A percentile compares a stretch with the other conserved stretches of the same genome.
Conservation (phyloP, 2,113 vertebrate species). For the Onychostruthus taczanowskii region DNA sequence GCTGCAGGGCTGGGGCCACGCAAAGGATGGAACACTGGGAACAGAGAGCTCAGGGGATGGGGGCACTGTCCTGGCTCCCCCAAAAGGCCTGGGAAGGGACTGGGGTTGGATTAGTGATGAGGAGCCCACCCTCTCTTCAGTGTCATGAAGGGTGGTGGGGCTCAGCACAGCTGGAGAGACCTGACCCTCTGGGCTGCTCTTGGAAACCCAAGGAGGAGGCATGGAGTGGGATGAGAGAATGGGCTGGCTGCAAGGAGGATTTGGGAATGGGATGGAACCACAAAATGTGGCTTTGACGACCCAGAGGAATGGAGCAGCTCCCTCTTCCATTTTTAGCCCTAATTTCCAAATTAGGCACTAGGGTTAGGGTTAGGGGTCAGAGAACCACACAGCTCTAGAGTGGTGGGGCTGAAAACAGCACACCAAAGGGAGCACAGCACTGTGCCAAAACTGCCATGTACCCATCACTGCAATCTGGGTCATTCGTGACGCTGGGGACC, state of each 20-base stretch:
- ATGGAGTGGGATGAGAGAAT: neutral
- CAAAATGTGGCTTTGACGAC: accelerated
- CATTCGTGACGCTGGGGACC: neutral
- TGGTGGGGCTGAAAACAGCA: neutral
- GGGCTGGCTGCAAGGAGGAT: neutral
- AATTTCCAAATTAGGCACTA: neutral
- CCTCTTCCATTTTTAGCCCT: neutral
- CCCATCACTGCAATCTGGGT: neutral
- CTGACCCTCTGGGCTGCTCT: neutral
- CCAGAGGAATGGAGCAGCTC: neutral
- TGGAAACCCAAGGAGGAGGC: neutral
- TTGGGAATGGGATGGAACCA: neutral
- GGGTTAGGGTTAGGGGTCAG: neutral
- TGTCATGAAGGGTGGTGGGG: accelerated
- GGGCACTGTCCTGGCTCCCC: neutral
- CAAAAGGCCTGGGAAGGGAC: accelerated
- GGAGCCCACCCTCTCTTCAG: accelerated
- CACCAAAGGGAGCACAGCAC: neutral
- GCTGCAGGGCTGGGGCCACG: neutral
- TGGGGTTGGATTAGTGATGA: neutral
- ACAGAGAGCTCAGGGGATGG: accelerated
- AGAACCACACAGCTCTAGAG: neutral
- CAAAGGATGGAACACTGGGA: accelerated
- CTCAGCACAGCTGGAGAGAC: neutral
- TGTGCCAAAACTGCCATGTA: neutral